Base-by-base conservation (phyloP, 2,797 vertebrate species). In the Characodon lateralis region DNA sequence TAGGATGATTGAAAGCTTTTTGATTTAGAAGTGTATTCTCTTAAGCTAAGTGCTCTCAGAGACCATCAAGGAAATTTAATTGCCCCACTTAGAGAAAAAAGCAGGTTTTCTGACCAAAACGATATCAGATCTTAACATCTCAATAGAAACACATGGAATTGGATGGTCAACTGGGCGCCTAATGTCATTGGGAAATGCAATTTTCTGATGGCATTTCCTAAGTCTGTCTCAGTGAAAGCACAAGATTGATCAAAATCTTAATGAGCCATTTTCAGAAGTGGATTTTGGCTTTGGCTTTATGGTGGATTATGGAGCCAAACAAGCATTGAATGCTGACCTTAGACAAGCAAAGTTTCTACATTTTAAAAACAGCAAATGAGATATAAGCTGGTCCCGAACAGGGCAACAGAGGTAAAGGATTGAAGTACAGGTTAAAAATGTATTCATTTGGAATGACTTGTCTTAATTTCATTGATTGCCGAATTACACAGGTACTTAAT, bases 1-100 rank as follows among this genome's bases (percentile, higher is more conserved):
- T 97, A 95, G 96, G 96, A 97, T 98, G 98, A 99, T 98, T 98
- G 98, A 99, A 99, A 98, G 96, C 95, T 96, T 98, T 99, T 98
- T 98, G 97, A 99, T 99, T 98, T 97, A 94, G 95, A 97, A 98
- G 97, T 98, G 97, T 98, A 98, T 98, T 98, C 97, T 99, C 96
- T 98, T 97, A 97, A 97, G 96, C 96, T 98, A 99, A 99, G 98
- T 99, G 98, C 97, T 98, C 96, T 96, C 95, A 90, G 95, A 96
- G 96, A 98, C 97, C 97, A 97, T 97, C 95, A 96, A 97, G 96
- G 96, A 98, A 98, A 99, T 99, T 96, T 97, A 98, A 99, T 99
- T 98, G 97, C 96, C 97, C 96, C 95, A 97, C 98, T 98, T 96
- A 97, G 96, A 93, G 90, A 89, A 88, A 89, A 95, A 93, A 90